phyloP scores from a whole-genome alignment of 2,113 vertebrate genomes.

The Pipa parva region DNA sequence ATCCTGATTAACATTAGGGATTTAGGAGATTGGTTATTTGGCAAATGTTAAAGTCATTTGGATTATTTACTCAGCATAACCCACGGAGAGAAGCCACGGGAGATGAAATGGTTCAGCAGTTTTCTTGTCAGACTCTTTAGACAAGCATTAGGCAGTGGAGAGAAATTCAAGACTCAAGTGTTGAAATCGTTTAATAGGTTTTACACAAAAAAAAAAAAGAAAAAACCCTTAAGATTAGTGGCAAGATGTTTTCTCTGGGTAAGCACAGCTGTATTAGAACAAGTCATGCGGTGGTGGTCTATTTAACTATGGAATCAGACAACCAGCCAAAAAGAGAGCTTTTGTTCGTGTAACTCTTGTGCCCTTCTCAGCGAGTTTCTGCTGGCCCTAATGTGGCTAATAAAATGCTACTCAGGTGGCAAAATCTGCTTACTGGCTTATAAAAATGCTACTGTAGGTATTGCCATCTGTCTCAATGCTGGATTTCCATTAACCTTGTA shows the following conservation, averaged over 20 bases:
- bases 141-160: conserved; percentile 24
- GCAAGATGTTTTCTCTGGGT: conserved; percentile 20
- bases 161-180: conserved; percentile 33
- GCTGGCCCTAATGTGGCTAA: conserved; percentile 13
- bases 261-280: conserved; percentile 18
- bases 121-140: conserved; percentile 28
- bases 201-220: conserved; percentile 9
- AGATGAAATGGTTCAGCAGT: conserved; percentile 33
- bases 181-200: conserved; percentile 23
- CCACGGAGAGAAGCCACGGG: conserved; percentile 18
- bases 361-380: conserved; percentile 14
- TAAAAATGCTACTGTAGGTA: conserved; percentile 24
- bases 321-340: conserved; percentile 5
- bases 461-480: not conserved
- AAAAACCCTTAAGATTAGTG: conserved; percentile 20
- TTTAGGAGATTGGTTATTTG: conserved; percentile 6
- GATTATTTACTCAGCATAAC: conserved; percentile 10
- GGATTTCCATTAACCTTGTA: not conserved
- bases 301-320: conserved; percentile 25
- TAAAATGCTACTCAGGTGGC: conserved; percentile 35
- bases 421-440: conserved; percentile 16
- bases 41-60: conserved; percentile 28
- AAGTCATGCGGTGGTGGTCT: conserved; percentile 14
- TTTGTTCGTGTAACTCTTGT: conserved; percentile 24
- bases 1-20: not conserved